Base-by-base conservation (phyloP, 2,797 vertebrate genomes). In the Salarias fasciatus region DNA sequence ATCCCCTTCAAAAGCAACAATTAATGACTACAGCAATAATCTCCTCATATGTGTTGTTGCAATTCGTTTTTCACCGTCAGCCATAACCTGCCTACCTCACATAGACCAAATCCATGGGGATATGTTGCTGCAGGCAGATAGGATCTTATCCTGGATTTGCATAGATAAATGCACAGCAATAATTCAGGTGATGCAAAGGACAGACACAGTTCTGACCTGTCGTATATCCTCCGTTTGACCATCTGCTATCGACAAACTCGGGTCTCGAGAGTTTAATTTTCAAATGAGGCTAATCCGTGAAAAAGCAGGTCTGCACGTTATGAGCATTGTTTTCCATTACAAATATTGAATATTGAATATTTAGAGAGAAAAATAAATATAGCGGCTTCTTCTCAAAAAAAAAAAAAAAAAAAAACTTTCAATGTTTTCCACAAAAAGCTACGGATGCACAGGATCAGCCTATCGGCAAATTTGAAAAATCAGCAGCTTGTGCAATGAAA, bases 401-500 rank as follows among this genome's bases (percentile, higher is more conserved):
- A 58, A 77, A 56, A 65, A 69, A 80, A 88, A 88, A 71, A 87
- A 87, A 87, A 73, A 87, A 76, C 81, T 70, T 89, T 87, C 58
- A 87, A 73, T 87, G 76, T 81, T 70, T 89, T 87, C 58, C 42
- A 73, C 77, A 85, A 86, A 87, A 91, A 90, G 81, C 81, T 83
- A 63, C 61, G 63, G 87, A 87, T 69, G 80, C 83, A 82, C 81
- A 82, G 86, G 80, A 93, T 91, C 89, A 91, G 91, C 89, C 91
- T 92, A 87, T 92, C 88, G 85, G 88, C 91, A 90, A 89, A 91
- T 86, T 87, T 65, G 80, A 87, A 74, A 82, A 84, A 91, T 91
- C 88, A 77, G 84, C 79, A 88, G 90, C 89, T 91, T 87, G 83
- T 86, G 91, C 89, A 85, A 86, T 91, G 91, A 93, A 93, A 94